These are phyloP conservation scores for Ganaspis sp. DNA, from an alignment of 1,140 invertebrate genomes.

Conservation along the genomic window DNA sequence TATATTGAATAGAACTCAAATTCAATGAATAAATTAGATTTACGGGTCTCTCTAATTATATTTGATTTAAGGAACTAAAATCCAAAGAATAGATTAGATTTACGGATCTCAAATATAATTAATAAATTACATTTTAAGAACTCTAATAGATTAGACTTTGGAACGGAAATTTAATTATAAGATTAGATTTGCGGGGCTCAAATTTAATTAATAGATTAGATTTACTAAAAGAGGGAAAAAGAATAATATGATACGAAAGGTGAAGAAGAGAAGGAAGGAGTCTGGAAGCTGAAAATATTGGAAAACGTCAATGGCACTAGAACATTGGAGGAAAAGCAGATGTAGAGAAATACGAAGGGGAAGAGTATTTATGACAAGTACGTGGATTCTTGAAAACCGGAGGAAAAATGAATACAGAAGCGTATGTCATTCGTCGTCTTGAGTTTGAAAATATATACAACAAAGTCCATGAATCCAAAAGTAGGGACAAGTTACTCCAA, in stretches of 20 bases:
- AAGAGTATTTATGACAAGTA: constrained; percentile 74
- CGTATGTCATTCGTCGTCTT: constrained; percentile 56
- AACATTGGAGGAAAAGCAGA: constrained; percentile 41
- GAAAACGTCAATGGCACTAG: constrained; percentile 66
- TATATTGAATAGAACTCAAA: too few relatives aligned
- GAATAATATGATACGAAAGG: constrained; percentile 26
- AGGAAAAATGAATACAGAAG: constrained; percentile 51
- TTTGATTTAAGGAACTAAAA: too few relatives aligned
- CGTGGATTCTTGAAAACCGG: constrained; percentile 70
- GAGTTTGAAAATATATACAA: constrained; percentile 12
- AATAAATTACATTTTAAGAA: too few relatives aligned
- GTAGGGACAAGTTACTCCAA: background rate
- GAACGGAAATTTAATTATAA: too few relatives aligned
- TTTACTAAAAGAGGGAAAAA: constrained; percentile 38
- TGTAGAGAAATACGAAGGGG: constrained; percentile 55
- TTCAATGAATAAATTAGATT: too few relatives aligned
- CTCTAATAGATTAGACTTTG: too few relatives aligned
- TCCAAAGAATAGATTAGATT: too few relatives aligned
- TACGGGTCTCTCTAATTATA: too few relatives aligned
- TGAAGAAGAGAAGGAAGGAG: constrained; percentile 42
- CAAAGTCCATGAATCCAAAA: constrained; percentile 14
- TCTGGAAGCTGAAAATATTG: constrained; percentile 69
- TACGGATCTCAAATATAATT: too few relatives aligned
- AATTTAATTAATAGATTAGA: too few relatives aligned
- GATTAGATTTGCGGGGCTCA: too few relatives aligned